A percentile compares a stretch with the other conserved stretches of the same genome.
These are phyloP conservation scores for Atherinosoma microstoma DNA, from an alignment of 2,797 vertebrate genomes.

Conservation along the genomic window DNA sequence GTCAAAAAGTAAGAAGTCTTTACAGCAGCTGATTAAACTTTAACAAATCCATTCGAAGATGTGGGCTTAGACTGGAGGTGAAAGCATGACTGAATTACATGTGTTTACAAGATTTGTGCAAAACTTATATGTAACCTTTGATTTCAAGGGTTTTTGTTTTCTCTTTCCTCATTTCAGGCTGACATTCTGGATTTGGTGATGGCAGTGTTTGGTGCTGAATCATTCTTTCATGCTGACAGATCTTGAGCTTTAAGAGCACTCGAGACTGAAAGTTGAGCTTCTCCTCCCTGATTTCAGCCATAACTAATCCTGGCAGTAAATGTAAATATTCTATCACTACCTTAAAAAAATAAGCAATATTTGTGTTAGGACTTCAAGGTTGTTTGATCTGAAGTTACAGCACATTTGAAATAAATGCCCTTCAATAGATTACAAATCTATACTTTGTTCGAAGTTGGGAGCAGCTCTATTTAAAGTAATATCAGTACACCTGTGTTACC, in stretches of 20 bases:
- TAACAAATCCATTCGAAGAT: slow-evolving; percentile 23
- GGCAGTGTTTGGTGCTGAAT: not conserved
- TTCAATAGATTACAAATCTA: slow-evolving; percentile 2
- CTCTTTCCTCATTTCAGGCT: not conserved
- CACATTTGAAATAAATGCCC: not conserved
- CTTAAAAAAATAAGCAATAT: slow-evolving; percentile 2
- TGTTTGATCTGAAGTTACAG: slow-evolving; percentile 6
- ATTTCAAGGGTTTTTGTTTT: not conserved
- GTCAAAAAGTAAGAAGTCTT: slow-evolving; percentile 19
- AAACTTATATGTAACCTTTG: slow-evolving; percentile 5
- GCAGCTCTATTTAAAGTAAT: not conserved
- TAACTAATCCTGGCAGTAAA: too few relatives aligned
- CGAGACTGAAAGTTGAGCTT: not conserved
- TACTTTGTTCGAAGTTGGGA: too few relatives aligned
- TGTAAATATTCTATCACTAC: slow-evolving; percentile 13
- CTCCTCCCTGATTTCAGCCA: not conserved
- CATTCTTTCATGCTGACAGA: slow-evolving; percentile 12
- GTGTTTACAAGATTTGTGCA: not conserved
- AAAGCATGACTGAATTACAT: not conserved
- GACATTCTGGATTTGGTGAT: slow-evolving; percentile 11
- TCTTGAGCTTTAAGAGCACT: slow-evolving; percentile 10
- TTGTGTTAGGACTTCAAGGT: not conserved
- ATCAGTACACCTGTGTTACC: too few relatives aligned
- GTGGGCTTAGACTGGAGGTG: not conserved
- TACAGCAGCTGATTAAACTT: slow-evolving; percentile 23